A percentile compares a stretch with the other conserved stretches of the same genome.
Evolutionary conservation across 2,888 invertebrate species (phyloP).

Genomic region (Archaeoteleia sp.): DNA sequence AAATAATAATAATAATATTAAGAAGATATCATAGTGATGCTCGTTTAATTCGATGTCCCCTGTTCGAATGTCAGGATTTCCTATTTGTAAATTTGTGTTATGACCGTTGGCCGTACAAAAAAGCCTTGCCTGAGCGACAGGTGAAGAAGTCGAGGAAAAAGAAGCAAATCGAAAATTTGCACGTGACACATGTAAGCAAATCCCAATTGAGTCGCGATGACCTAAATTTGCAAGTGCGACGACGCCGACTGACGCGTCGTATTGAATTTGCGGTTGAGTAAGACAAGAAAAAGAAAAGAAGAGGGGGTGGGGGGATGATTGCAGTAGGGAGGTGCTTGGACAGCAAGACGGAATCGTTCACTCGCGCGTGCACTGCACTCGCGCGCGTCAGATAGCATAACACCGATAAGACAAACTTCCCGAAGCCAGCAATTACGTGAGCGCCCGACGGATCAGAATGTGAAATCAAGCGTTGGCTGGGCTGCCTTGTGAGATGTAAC

Average conservation of each 20-base stretch:
- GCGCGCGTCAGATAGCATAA: slow-evolving; percentile 43
- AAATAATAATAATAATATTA: too few relatives aligned
- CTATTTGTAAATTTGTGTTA: slow-evolving; percentile 22
- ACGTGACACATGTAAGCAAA: slow-evolving; percentile 52
- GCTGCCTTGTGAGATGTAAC: slow-evolving; percentile 34
- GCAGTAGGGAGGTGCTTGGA: slow-evolving; percentile 3
- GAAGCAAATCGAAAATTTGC: slow-evolving; percentile 38
- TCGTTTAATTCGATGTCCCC: too few relatives aligned
- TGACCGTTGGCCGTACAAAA: slow-evolving; percentile 19
- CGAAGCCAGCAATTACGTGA: slow-evolving; percentile 48
- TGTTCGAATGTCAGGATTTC: too few relatives aligned
- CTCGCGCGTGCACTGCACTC: slow-evolving; percentile 46
- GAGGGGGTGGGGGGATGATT: background rate
- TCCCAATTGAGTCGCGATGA: slow-evolving; percentile 49
- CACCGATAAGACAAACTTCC: slow-evolving; percentile 47
- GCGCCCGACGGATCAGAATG: slow-evolving; percentile 45
- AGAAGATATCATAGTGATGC: too few relatives aligned
- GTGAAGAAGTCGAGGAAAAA: slow-evolving; percentile 43
- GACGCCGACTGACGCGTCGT: slow-evolving; percentile 41
- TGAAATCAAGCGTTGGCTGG: slow-evolving; percentile 51
- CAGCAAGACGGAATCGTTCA: slow-evolving; percentile 22
- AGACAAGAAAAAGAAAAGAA: background rate
- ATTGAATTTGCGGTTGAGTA: slow-evolving; percentile 36
- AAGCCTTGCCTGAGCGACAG: slow-evolving; percentile 30
- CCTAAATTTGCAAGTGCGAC: slow-evolving; percentile 40